Evolutionary conservation across 2,113 vertebrate genomes (phyloP).

Genomic region (Spilogale gracilis): DNA sequence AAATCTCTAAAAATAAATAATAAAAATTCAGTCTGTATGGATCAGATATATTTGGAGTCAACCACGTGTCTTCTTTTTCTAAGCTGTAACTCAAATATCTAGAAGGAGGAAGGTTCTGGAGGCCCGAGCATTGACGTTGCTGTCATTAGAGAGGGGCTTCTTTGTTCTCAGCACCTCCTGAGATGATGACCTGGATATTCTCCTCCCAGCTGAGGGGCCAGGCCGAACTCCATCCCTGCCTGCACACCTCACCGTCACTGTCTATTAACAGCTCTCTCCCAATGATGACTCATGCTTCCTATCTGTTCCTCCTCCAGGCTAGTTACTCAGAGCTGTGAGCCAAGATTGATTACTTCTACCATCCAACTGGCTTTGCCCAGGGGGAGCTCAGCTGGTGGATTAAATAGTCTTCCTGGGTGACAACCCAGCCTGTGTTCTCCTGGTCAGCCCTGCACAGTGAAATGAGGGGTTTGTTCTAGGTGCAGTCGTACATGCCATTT

Average conservation of each 20-base stretch:
- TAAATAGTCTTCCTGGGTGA: not conserved
- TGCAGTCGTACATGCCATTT: not conserved
- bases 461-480: not conserved
- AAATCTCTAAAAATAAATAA: not conserved
- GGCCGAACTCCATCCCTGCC: not conserved
- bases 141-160: not conserved
- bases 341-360: not conserved
- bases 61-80: not conserved
- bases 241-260: conserved; percentile 46
- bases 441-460: not conserved
- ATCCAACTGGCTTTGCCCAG: not conserved
- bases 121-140: not conserved
- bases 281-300: conserved; percentile 71
- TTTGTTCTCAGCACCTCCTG: not conserved
- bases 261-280: conserved; percentile 35
- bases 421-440: not conserved
- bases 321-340: not conserved
- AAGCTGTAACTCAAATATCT: not conserved
- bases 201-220: not conserved
- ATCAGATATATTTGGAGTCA: not conserved
- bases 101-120: not conserved
- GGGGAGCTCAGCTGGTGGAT: not conserved
- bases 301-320: conserved; percentile 36
- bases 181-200: not conserved
- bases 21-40: not conserved